Base-by-base conservation (phyloP, 2,113 vertebrate species). In the Dolichotis patagonum region DNA sequence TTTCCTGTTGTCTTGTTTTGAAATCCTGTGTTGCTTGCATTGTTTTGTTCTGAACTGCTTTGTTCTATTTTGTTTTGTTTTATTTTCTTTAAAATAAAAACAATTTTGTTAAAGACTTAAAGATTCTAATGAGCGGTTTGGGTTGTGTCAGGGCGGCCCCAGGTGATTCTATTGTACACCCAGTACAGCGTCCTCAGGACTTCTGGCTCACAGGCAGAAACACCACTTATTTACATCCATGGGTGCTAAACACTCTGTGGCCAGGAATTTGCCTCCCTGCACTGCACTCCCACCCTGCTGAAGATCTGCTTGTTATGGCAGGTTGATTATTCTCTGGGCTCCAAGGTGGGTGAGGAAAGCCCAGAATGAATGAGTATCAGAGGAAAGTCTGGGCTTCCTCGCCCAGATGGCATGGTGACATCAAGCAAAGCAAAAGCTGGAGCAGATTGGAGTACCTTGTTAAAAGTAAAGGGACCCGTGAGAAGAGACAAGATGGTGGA, bases 121-220 rank as follows among this genome's bases (percentile, higher is more conserved):
- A 75, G 35, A 56, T 38, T 88, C 8, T 38, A 93, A 86, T 75
- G 60, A 94, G 26, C 35, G 49, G 80, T 87, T 82, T 73, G 41
- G 12, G 19, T 16, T 56, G 56, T 6, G 10, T 52, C n/a, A 24
- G 3, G 38, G 58, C 63, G 22, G 49, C 35, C 24, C 63, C 30
- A 54, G 43, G 16, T 63, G 43, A 52, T 22, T 52, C 58, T 85
- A 46, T 41, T 43, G 24, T 52, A 22, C 41, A 58, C 4, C 54
- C 14, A 56, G 35, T 16, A 46, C 41, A 43, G 73, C 46, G 26
- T 77, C 35, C 41, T 26, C 60, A 83, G 12, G 58, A 49, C 83
- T 96, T 91, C 80, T 54, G 82, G 82, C 73, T 86, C 60, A 78
- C 54, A 67, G 73, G 86, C 67, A 86, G 49, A 73, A 82, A 81